Evolutionary conservation across 37 sponge, comb jelly and placozoan genomes (phyloP).

Genomic region (Spongilla lacustris): DNA sequence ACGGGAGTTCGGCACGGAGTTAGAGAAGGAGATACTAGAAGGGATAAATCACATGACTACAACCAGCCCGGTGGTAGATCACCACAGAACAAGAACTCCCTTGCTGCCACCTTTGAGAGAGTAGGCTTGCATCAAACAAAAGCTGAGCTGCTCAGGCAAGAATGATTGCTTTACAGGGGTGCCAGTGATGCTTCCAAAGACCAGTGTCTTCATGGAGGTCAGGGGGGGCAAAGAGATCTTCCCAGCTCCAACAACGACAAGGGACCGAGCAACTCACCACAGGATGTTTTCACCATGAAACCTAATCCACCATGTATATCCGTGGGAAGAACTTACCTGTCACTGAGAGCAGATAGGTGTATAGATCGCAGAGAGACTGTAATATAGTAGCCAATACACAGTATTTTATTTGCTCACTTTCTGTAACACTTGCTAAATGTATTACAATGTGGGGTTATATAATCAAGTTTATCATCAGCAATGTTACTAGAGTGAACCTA

Average conservation of each 20-base stretch:
- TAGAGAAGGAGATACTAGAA: constrained; percentile 30
- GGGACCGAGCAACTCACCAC: background rate
- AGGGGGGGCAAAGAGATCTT: background rate
- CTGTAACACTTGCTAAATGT: too few species aligned
- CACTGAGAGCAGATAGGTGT: background rate
- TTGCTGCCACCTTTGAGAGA: background rate
- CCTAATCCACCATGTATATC: background rate
- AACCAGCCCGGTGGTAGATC: background rate
- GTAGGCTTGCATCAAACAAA: background rate
- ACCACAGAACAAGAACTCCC: background rate
- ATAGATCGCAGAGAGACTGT: too few species aligned
- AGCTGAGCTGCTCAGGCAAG: background rate
- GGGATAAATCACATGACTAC: background rate
- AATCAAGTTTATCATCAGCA: background rate
- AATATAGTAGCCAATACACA: too few species aligned
- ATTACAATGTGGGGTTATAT: too few species aligned
- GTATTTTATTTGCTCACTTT: too few species aligned
- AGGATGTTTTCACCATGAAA: background rate
- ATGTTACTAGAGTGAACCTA: too few species aligned
- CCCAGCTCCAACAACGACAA: background rate
- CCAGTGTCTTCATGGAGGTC: background rate
- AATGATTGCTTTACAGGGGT: background rate
- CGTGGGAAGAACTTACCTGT: background rate
- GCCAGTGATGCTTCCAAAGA: background rate
- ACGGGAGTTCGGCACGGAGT: constrained; percentile 41